These are phyloP conservation scores for Alauda arvensis DNA, from an alignment of 2,797 vertebrate genomes.

Conservation along the genomic window DNA sequence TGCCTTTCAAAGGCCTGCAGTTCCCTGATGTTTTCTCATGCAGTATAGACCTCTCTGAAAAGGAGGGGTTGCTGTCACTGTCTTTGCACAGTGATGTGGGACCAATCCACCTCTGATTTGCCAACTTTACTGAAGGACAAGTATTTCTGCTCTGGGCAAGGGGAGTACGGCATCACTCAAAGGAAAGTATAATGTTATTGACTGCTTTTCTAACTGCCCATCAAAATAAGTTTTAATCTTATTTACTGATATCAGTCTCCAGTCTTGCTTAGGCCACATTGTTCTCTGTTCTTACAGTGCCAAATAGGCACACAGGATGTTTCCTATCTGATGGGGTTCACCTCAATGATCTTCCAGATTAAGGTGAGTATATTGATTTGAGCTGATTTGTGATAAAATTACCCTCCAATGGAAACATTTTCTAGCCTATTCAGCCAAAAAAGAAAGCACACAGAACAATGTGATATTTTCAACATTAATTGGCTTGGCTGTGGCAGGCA, in stretches of 20 bases:
- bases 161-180: neutral
- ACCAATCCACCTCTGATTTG: conserved; percentile 36
- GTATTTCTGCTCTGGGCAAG: conserved; percentile 8
- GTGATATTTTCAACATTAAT: neutral
- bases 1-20: conserved; percentile 63
- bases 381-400: neutral
- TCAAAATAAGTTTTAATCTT: conserved; percentile 3
- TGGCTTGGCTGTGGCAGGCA: neutral
- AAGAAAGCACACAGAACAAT: neutral
- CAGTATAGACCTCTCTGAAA: conserved; percentile 28
- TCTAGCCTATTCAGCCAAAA: neutral
- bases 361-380: conserved; percentile 2
- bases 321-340: neutral
- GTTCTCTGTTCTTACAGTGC: neutral
- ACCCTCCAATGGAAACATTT: neutral
- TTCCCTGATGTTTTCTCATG: conserved; percentile 27
- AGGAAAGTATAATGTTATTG: neutral
- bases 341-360: neutral
- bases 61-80: neutral
- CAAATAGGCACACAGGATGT: neutral
- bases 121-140: conserved; percentile 21
- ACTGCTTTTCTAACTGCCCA: neutral
- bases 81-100: conserved; percentile 34
- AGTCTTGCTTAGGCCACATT: neutral
- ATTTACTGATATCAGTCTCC: neutral